Base-by-base conservation (phyloP, 2,888 invertebrate genomes). In the Yponomeuta malinellus region DNA sequence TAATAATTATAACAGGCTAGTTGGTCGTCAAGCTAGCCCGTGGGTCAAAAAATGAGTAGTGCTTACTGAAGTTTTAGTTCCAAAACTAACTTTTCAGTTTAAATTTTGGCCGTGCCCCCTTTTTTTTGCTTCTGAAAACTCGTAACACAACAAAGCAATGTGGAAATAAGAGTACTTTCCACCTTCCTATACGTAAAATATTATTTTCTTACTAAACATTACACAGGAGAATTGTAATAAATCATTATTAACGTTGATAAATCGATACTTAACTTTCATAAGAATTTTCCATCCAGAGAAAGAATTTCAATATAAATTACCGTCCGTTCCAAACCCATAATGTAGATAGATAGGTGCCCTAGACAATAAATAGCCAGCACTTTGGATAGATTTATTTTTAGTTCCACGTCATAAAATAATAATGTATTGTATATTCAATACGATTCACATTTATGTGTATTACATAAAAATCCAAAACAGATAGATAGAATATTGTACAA, bases 261-360 rank as follows among this genome's bases (percentile, higher is more conserved):
- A 59, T 59, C 52, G 52, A 59, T 59, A 43, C 43, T 43, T 43
- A 59, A 59, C 52, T 12, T 5, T 12, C 52, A 12, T 15, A 15
- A 59, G 52, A 59, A 59, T 59, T 59, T 59, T 59, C 52, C 52
- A 15, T 59, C 52, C 15, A 3, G 52, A 12, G 52, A 59, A 59
- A 59, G 52, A 59, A 59, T 59, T 59, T 59, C 52, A 59, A 59
- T 59, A 59, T 59, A 15, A 59, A 59, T 59, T 59, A 59, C 52
- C 3, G 52, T 59, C 12, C 52, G 15, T 12, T 59, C 52, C 52
- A 59, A 15, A 12, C 15, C 15, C 52, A 15, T 59, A 59, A 59
- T 59, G 52, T 59, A 59, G 15, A 59, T 59, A 12, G 52, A 59
- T 59, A 59, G 43, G 5, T 43, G 43, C 52, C 52, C 52, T 15